Conservation (phyloP, 2,797 vertebrate genomes). For the Leptodactylus fallax region DNA sequence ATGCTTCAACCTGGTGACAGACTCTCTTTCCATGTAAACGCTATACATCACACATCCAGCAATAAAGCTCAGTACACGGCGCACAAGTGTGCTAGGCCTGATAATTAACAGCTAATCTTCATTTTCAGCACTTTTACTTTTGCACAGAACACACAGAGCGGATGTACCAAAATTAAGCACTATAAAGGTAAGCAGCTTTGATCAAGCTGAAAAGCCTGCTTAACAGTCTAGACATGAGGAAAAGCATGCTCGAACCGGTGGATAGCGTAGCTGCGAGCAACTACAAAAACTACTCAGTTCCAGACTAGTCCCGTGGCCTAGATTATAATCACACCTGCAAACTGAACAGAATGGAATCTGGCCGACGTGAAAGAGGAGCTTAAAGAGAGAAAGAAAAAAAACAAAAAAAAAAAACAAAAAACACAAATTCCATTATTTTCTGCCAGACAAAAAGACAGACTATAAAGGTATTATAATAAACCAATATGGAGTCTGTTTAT, state of each 20-base stretch:
- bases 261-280: slow-evolving; percentile 23
- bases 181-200: slow-evolving; percentile 54
- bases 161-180: slow-evolving; percentile 51
- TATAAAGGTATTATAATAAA: background rate
- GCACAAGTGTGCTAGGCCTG: background rate
- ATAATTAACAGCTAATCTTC: slow-evolving; percentile 34
- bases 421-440: background rate
- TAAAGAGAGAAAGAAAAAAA: background rate
- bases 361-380: background rate
- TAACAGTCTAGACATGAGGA: slow-evolving; percentile 55
- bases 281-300: background rate
- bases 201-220: slow-evolving; percentile 58
- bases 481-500: background rate
- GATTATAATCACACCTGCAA: slow-evolving; percentile 39
- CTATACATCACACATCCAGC: no score
- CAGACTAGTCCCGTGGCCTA: slow-evolving; percentile 16
- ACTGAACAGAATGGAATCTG: background rate
- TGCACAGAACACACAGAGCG: slow-evolving; percentile 29
- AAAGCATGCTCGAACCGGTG: slow-evolving; percentile 16
- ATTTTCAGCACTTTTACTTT: slow-evolving; percentile 56
- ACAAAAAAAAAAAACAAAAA: background rate
- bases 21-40: no score
- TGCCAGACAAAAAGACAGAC: background rate
- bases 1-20: no score
- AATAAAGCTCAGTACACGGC: no score